phyloP scores from a whole-genome alignment of 2,113 vertebrate species.

The Nothoprocta perdicaria region DNA sequence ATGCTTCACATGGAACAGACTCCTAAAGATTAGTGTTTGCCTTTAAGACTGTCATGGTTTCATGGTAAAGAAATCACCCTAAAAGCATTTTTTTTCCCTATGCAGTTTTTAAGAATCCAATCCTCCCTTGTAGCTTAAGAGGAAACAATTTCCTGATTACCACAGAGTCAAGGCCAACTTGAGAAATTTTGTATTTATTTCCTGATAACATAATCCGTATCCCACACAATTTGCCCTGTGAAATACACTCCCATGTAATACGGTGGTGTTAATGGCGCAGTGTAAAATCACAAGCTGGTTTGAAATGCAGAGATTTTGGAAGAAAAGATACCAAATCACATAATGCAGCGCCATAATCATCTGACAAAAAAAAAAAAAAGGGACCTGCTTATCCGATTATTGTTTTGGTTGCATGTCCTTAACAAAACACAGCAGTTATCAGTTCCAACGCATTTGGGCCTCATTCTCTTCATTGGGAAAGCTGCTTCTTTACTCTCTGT shows the following conservation, averaged over 20 bases:
- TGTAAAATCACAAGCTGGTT: slow-evolving; percentile 73
- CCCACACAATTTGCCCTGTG: slow-evolving; percentile 61
- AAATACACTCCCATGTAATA: slow-evolving; percentile 64
- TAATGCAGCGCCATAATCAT: slow-evolving; percentile 71
- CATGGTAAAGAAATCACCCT: slow-evolving; percentile 74
- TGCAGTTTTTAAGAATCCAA: slow-evolving; percentile 73
- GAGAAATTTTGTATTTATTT: slow-evolving; percentile 74
- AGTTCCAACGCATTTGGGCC: slow-evolving; percentile 30
- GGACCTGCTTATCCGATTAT: slow-evolving; percentile 73
- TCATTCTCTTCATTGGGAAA: background rate
- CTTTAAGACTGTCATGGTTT: slow-evolving; percentile 65
- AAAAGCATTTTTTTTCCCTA: slow-evolving; percentile 77
- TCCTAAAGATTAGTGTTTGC: slow-evolving; percentile 42
- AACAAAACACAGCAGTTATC: slow-evolving; percentile 60
- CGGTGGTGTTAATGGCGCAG: slow-evolving; percentile 71
- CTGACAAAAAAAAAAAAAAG: slow-evolving; percentile 75
- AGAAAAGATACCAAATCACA: slow-evolving; percentile 60
- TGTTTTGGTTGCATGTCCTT: slow-evolving; percentile 48
- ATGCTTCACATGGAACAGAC: background rate
- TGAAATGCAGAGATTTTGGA: slow-evolving; percentile 68
- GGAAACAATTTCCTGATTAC: slow-evolving; percentile 74
- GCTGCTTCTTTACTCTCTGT: background rate
- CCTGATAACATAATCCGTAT: slow-evolving; percentile 74
- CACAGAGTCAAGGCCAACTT: slow-evolving; percentile 57
- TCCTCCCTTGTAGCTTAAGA: slow-evolving; percentile 75